Evolutionary conservation across 2,888 invertebrate species (phyloP), one percentile per base, ranked within the genome.

Genomic region (Pammene aurita): DNA sequence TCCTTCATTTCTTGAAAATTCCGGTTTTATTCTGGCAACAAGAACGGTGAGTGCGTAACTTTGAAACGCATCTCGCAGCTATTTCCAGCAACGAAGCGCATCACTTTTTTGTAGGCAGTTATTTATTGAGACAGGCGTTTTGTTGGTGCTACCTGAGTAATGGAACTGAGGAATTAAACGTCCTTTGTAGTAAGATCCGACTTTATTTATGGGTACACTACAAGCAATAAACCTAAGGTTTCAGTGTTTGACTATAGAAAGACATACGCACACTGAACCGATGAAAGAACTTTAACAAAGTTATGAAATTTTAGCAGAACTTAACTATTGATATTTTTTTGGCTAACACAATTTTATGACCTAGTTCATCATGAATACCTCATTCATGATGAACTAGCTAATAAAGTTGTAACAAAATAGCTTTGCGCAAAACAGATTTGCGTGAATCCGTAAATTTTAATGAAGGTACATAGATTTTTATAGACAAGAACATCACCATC

Each of bases 81-180:
- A 52, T 67, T 62, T 67, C 48, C 44, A 60, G 67, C 62, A 16
- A 65, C 56, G 18, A 44, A 65, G 44, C n/a, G 56, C 54, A 48
- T 48, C 35, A 56, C 55, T 65, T 65, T 26, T 56, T 46, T 48
- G 46, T 48, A 13, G 16, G 34, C 64, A 44, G 54, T 46, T 46
- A 65, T 65, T 65, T 65, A 65, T 65, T 34, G 26, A 44, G 55
- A 64, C 64, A 64, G 65, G 4, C 46, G 56, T 46, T 62, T 63
- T 62, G 52, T 61, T 50, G 60, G 26, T 44, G 58, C 62, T 62
- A 62, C 62, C 62, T 62, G 50, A 62, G 50, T 61, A 61, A 61
- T 62, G 62, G 50, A 62, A 62, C 57, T 26, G 62, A 48, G 50
- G 62, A 52, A 62, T 62, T 52, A 58, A 61, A 48, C 5, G 41